Base-by-base conservation (phyloP, 2,113 vertebrate genomes). In the Triplophysa dalaica region DNA sequence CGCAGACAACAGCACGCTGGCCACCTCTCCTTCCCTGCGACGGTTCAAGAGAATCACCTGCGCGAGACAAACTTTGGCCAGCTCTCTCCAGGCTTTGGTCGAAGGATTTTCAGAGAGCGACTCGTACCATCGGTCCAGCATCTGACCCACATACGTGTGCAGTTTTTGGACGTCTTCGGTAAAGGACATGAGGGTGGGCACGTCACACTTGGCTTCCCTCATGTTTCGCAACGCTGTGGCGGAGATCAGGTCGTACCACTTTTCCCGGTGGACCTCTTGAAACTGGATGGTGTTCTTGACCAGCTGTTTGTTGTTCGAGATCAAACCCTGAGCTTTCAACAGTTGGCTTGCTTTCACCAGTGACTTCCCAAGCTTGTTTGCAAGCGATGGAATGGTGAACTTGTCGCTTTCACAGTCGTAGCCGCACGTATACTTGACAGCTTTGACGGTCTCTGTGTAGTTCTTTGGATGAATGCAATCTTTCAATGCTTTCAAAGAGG, bases 331-430 rank as follows among this genome's bases (percentile, higher is more conserved):
- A 24, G 75, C 70, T 77, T 88, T 87, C 65, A 85, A 33, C 11
- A 86, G 82, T 54, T 74, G 83, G 41, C 74, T 85, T 19, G 82
- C 58, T 86, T 87, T 89, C 22, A 83, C 77, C 6, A 86, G 9
- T 1, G 83, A 0, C 66, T 87, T 81, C 1, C 82, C 85, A 70
- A 86, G 81, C 72, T 87, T 88, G 4, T 48, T 85, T 67, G 85
- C 86, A 0, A 87, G 85, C 75, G 86, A 81, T 82, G 80, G 83
- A 70, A 74, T 81, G 11, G 8, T 12, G 21, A 86, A 88, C 14
- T 16, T 83, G 52, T 72, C 50, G 13, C 41, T 64, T 62, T 83
- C 73, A 64, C 50, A 63, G 38, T 86, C 74, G 80, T 75, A 87
- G 0, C 86, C 81, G 78, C 77, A 85, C 43, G 79, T 82, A 3